Percentiles rank a stretch among this genome's conserved stretches.
Conservation (phyloP, 2,888 invertebrate species). For the Aphodius granarius region DNA sequence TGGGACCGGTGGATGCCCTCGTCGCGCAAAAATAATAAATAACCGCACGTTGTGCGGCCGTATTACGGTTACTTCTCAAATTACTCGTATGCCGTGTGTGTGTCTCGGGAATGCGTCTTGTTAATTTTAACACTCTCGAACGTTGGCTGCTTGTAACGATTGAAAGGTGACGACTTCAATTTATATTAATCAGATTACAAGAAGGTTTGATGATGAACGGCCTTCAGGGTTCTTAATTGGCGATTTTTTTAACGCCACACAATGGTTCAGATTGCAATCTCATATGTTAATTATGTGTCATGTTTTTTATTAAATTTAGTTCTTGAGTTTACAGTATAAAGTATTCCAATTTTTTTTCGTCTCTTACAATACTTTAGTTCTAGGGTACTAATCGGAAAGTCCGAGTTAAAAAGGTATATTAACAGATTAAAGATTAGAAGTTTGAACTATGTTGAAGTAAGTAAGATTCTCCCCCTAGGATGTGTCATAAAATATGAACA, state of each 20-base stretch:
- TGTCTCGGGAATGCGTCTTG: not conserved
- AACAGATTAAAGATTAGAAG: too few relatives aligned
- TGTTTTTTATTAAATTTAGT: too few relatives aligned
- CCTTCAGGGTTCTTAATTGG: not conserved
- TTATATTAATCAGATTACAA: not conserved
- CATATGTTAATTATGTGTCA: too few relatives aligned
- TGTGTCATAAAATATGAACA: not conserved
- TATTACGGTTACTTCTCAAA: constrained; percentile 10
- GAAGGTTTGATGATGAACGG: not conserved
- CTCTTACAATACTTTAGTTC: too few relatives aligned
- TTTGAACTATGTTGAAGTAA: too few relatives aligned
- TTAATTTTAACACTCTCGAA: not conserved
- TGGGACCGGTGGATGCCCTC: not conserved
- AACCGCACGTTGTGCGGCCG: not conserved
- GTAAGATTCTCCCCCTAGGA: too few relatives aligned
- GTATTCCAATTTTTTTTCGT: too few relatives aligned
- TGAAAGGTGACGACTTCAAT: not conserved
- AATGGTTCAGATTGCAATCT: too few relatives aligned
- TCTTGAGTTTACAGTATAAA: too few relatives aligned
- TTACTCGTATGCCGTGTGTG: not conserved
- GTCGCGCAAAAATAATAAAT: constrained; percentile 4
- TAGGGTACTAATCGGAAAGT: too few relatives aligned
- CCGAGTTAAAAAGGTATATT: too few relatives aligned
- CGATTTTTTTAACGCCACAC: too few relatives aligned
- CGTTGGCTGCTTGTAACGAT: not conserved